phyloP scores from a whole-genome alignment of 2,797 vertebrate genomes.

The Falco novaeseelandiae region DNA sequence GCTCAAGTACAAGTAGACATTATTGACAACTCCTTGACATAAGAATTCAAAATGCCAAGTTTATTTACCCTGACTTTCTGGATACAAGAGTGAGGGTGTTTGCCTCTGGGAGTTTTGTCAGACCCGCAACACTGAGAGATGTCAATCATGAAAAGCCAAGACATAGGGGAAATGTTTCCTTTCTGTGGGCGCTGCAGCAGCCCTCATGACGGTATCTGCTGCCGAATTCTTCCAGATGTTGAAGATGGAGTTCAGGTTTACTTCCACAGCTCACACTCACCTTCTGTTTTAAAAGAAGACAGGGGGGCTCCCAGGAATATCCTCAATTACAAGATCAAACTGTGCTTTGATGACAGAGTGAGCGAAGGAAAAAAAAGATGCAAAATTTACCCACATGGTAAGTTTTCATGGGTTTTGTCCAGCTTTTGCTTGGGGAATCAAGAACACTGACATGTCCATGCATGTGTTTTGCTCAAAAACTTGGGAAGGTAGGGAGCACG shows the following conservation, averaged over 20 bases:
- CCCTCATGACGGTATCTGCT: neutral
- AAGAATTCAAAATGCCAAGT: neutral
- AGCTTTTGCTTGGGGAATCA: neutral
- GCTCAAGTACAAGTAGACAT: neutral
- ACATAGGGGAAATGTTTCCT: neutral
- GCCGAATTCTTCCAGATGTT: neutral
- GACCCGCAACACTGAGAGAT: neutral
- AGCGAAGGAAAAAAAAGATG: rapidly evolving
- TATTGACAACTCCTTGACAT: neutral
- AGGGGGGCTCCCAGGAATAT: neutral
- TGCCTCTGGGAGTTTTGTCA: neutral
- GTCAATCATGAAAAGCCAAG: neutral
- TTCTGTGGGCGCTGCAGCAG: neutral
- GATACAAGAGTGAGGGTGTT: neutral
- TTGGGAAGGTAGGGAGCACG: neutral
- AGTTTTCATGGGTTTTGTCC: neutral
- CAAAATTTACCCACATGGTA: neutral
- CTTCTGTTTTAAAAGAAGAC: neutral
- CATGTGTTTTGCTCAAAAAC: neutral
- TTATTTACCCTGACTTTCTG: neutral
- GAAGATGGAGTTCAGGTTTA: neutral
- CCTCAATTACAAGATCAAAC: neutral
- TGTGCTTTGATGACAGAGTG: neutral
- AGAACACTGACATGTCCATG: neutral
- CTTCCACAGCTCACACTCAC: neutral